These are phyloP conservation scores for Ridgeia piscesae DNA, from an alignment of 1,140 invertebrate species.

Conservation along the genomic window DNA sequence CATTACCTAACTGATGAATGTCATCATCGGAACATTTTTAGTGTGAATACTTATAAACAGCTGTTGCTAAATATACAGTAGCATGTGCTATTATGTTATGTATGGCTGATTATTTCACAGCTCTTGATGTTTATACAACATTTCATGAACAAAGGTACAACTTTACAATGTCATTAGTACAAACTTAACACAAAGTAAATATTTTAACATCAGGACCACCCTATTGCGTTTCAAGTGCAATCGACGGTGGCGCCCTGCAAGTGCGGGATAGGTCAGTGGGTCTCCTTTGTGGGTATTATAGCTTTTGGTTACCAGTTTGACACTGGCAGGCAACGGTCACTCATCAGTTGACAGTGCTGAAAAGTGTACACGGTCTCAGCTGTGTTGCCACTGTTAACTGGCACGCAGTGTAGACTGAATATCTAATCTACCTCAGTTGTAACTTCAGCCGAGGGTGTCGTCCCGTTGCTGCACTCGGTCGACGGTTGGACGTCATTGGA, in stretches of 20 bases:
- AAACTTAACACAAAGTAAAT: background rate
- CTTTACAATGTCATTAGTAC: background rate
- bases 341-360: too few species aligned
- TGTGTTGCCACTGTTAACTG: too few species aligned
- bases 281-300: background rate
- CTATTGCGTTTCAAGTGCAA: background rate
- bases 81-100: background rate
- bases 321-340: too few species aligned
- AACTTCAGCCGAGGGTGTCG: background rate
- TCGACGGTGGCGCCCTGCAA: too few species aligned
- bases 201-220: background rate
- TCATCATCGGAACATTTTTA: background rate
- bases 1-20: background rate
- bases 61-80: background rate
- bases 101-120: background rate
- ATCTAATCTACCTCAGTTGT: constrained; percentile 25
- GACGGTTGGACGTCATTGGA: constrained; percentile 4
- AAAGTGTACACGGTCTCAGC: too few species aligned
- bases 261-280: too few species aligned
- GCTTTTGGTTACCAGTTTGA: background rate
- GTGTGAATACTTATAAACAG: background rate
- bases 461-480: background rate
- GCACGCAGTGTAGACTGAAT: too few species aligned
- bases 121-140: background rate
- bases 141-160: background rate